Conservation (phyloP, 37 sponge, comb jelly and placozoan genomes). For the Lycopodina hypogea region DNA sequence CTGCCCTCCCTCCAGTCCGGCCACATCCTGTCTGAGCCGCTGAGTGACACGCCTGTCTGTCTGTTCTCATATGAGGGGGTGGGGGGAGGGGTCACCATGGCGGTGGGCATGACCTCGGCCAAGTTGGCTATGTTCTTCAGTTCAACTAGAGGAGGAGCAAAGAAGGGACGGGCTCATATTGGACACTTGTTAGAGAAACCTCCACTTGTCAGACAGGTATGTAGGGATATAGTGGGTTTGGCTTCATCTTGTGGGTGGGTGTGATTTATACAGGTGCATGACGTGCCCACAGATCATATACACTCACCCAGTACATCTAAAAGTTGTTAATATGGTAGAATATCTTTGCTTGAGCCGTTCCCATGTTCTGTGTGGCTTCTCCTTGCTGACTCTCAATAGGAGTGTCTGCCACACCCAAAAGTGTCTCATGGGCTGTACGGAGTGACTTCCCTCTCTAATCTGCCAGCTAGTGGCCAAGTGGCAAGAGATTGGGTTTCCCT, state of each 20-base stretch:
- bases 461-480: too few relatives aligned
- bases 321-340: too few relatives aligned
- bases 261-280: not conserved
- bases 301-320: too few relatives aligned
- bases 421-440: too few relatives aligned
- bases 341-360: too few relatives aligned
- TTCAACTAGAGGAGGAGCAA: not conserved
- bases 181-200: constrained; percentile 18
- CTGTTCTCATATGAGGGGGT: constrained; percentile 13
- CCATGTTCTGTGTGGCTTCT: too few relatives aligned
- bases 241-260: not conserved
- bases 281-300: too few relatives aligned
- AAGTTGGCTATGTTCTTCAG: constrained; percentile 30
- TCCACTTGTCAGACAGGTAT: constrained; percentile 31
- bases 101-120: constrained; percentile 45
- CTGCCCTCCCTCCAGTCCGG: constrained; percentile 35
- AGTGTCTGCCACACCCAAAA: too few relatives aligned
- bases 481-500: too few relatives aligned
- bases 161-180: not conserved
- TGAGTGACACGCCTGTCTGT: constrained; percentile 26
- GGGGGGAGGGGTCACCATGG: not conserved
- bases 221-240: too few relatives aligned
- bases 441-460: too few relatives aligned
- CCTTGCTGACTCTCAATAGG: too few relatives aligned
- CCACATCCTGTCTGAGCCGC: constrained; percentile 16